Percentiles rank a stretch among this genome's conserved stretches.
These are phyloP conservation scores for Drosophila lutescens DNA, from an alignment of 2,888 invertebrate species.

Conservation along the genomic window DNA sequence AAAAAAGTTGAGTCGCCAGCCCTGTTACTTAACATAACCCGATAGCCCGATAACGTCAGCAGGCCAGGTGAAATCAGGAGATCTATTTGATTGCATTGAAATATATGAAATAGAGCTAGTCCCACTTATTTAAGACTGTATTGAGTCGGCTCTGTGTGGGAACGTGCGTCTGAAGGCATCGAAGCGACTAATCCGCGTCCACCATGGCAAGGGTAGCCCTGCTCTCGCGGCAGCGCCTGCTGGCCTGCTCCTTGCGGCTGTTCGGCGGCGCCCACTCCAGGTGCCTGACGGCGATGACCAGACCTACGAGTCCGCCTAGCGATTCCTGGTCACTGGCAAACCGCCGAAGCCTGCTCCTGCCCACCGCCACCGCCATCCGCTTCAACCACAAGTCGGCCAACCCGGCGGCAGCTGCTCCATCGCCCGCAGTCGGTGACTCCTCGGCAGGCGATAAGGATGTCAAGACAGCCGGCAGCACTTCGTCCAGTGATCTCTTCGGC, in stretches of 20 bases:
- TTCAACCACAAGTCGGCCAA: constrained; percentile 31
- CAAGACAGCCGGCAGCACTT: constrained; percentile 65
- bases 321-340: not conserved
- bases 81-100: not conserved
- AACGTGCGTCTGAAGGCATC: constrained; percentile 6
- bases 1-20: not conserved
- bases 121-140: not conserved
- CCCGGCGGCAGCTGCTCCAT: constrained; percentile 56
- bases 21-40: not conserved
- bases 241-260: constrained; percentile 18
- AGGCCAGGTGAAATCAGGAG: constrained; percentile 38
- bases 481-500: constrained; percentile 78
- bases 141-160: constrained; percentile 25
- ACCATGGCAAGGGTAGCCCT: constrained; percentile 38
- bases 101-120: too few relatives aligned
- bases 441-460: constrained; percentile 48
- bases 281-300: constrained; percentile 17
- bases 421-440: constrained; percentile 14
- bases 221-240: constrained; percentile 30
- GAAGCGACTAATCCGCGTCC: not conserved
- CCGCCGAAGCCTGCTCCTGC: constrained; percentile 3
- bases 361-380: constrained; percentile 5
- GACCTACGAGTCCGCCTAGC: not conserved
- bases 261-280: constrained; percentile 3
- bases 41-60: constrained; percentile 5